A percentile compares a stretch with the other conserved stretches of the same genome.
Conservation (phyloP, 2,888 invertebrate genomes). For the Watsonalla cultraria region DNA sequence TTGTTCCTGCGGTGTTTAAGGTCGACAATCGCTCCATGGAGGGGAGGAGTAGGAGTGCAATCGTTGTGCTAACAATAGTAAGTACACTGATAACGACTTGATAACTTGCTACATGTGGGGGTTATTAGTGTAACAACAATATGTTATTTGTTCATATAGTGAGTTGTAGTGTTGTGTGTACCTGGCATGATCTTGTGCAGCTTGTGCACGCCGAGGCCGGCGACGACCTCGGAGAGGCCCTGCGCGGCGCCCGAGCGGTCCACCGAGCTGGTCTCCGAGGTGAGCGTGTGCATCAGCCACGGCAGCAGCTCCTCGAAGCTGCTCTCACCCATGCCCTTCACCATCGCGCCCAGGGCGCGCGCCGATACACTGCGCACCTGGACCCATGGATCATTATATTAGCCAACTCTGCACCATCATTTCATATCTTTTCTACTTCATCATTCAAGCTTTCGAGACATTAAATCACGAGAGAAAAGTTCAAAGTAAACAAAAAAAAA, state of each 20-base stretch:
- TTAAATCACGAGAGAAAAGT: too few relatives aligned
- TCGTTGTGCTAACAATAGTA: too few relatives aligned
- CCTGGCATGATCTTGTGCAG: slow-evolving; percentile 97
- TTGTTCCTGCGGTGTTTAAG: too few relatives aligned
- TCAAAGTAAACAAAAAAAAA: too few relatives aligned
- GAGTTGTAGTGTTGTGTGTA: slow-evolving; percentile 20
- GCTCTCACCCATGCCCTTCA: slow-evolving; percentile 96
- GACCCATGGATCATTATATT: not conserved
- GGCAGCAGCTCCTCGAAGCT: slow-evolving; percentile 97
- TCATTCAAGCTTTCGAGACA: too few relatives aligned
- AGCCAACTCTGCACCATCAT: too few relatives aligned
- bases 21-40: too few relatives aligned
- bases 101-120: too few relatives aligned
- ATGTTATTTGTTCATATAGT: too few relatives aligned
- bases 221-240: slow-evolving; percentile 98
- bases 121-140: not conserved
- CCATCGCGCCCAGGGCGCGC: slow-evolving; percentile 97
- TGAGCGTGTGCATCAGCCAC: slow-evolving; percentile 98
- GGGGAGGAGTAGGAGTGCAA: too few relatives aligned
- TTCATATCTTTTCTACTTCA: too few relatives aligned
- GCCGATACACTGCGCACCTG: slow-evolving; percentile 96
- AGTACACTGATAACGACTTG: too few relatives aligned
- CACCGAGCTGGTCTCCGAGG: slow-evolving; percentile 96
- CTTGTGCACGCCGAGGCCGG: slow-evolving; percentile 96
- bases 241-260: slow-evolving; percentile 98